These are phyloP conservation scores for Dolichoris vasculosae DNA, from an alignment of 1,140 invertebrate species.

Conservation along the genomic window DNA sequence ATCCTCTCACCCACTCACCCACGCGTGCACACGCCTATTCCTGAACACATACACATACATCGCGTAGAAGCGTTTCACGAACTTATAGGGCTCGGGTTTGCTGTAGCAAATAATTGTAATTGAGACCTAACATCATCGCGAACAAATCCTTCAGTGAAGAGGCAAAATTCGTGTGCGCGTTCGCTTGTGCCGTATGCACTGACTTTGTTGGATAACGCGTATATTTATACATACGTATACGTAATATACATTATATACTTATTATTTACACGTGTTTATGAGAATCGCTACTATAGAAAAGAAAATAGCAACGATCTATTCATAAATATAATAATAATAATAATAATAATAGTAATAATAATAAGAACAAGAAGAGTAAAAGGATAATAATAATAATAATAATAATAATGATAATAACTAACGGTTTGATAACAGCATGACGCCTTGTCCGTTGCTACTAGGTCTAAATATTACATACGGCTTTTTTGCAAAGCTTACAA, in stretches of 20 bases:
- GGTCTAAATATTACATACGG: not conserved
- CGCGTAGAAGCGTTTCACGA: not conserved
- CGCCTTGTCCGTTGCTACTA: not conserved
- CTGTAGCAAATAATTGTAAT: slow-evolving; percentile 42
- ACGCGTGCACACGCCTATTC: no score
- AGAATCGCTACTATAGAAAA: not conserved
- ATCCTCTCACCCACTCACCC: not conserved
- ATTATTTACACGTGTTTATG: not conserved
- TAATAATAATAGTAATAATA: not conserved
- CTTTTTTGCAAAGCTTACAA: not conserved
- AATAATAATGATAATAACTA: slow-evolving; percentile 20
- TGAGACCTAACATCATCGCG: slow-evolving; percentile 33
- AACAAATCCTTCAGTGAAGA: slow-evolving; percentile 20
- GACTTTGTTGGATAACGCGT: not conserved
- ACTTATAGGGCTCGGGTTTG: not conserved
- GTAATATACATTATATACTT: not conserved
- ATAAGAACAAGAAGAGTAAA: not conserved
- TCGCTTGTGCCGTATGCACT: not conserved
- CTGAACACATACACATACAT: not conserved
- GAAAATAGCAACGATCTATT: not conserved
- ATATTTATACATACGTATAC: not conserved
- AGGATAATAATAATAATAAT: not conserved
- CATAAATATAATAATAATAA: not conserved
- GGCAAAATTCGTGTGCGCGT: not conserved
- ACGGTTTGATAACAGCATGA: slow-evolving; percentile 58